phyloP scores from a whole-genome alignment of 92 coral and sea anemone genomes.

The Bergia puertoricense region DNA sequence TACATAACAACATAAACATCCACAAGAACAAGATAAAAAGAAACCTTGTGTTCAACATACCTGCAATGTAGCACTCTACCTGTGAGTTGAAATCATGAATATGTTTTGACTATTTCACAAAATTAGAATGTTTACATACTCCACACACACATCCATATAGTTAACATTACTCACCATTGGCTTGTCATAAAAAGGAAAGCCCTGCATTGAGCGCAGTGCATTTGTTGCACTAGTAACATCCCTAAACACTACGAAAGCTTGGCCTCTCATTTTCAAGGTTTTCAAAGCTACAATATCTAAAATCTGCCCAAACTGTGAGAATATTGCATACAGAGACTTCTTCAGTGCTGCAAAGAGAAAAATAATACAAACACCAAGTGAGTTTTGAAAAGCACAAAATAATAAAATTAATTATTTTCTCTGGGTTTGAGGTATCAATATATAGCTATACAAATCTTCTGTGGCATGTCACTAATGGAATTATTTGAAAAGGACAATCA shows the following conservation, averaged over 20 bases:
- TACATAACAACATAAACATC: neutral
- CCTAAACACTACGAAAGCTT: constrained; percentile 97
- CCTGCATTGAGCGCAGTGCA: constrained; percentile 99
- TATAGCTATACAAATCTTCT: too few species aligned
- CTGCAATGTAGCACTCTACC: too few species aligned
- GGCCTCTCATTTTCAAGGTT: constrained; percentile 98
- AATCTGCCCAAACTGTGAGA: constrained; percentile 99
- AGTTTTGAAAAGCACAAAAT: neutral
- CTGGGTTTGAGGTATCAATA: too few species aligned
- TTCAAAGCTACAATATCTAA: constrained; percentile 97
- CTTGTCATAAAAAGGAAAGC: constrained; percentile 98
- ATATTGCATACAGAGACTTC: constrained; percentile 97
- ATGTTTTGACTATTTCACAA: neutral
- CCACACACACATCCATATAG: too few species aligned
- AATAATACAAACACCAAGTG: constrained; percentile 2
- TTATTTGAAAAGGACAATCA: too few species aligned
- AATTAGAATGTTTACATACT: neutral
- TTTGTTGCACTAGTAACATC: constrained; percentile 94
- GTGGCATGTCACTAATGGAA: too few species aligned
- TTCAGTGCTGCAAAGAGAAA: constrained; percentile 72
- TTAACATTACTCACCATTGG: constrained; percentile 87
- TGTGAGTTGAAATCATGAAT: too few species aligned
- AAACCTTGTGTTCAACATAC: too few species aligned
- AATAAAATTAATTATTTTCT: too few species aligned
- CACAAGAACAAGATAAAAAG: neutral